Evolutionary conservation across 1,140 invertebrate genomes (phyloP).

Genomic region (Drosophila navojoa): DNA sequence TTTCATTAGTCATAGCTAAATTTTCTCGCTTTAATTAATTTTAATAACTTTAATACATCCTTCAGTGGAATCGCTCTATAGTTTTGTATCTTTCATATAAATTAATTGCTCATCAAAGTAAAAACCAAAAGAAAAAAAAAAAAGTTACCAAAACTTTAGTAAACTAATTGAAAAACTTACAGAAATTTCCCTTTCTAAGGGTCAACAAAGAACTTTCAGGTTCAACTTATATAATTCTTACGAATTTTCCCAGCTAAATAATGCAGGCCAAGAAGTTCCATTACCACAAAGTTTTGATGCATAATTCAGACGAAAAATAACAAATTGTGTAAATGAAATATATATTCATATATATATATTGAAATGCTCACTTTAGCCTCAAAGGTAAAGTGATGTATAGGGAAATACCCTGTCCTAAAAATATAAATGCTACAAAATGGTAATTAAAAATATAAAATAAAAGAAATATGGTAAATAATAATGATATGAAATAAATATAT

Average conservation of each 20-base stretch:
- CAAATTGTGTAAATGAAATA: not conserved
- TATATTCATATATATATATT: not conserved
- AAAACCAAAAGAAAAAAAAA: not conserved
- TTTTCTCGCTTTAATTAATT: too few species aligned
- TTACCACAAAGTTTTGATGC: slow-evolving; percentile 13
- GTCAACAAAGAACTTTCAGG: not conserved
- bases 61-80: not conserved
- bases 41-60: not conserved
- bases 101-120: slow-evolving; percentile 2
- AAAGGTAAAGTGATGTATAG: too few species aligned
- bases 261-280: slow-evolving; percentile 20
- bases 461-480: too few species aligned
- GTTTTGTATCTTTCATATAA: not conserved
- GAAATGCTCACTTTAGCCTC: too few species aligned
- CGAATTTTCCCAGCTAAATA: slow-evolving; percentile 33
- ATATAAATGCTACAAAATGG: too few species aligned
- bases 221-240: slow-evolving; percentile 4
- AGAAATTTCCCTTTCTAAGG: slow-evolving; percentile 1
- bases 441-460: too few species aligned
- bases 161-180: slow-evolving; percentile 13
- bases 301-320: slow-evolving; percentile 3
- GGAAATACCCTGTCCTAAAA: too few species aligned
- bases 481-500: too few species aligned
- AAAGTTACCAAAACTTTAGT: slow-evolving; percentile 3
- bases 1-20: too few species aligned